Evolutionary conservation across 2,113 vertebrate genomes (phyloP).

Genomic region (Serinus canaria): DNA sequence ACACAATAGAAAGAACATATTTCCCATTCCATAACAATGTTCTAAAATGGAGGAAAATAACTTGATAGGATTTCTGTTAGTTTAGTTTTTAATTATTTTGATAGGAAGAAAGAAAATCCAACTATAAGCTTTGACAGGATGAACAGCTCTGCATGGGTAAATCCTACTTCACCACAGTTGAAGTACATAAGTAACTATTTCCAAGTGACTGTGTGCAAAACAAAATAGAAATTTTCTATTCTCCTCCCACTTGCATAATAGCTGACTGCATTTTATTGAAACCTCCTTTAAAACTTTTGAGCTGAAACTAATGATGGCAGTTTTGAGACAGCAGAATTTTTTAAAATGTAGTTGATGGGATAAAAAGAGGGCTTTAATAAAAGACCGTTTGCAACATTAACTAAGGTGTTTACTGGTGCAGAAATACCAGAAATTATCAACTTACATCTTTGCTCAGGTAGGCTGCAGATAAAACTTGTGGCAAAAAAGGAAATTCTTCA

Average conservation of each 20-base stretch:
- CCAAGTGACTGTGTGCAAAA: not conserved
- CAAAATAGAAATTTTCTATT: not conserved
- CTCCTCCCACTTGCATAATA: not conserved
- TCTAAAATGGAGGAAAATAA: not conserved
- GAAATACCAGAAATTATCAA: slow-evolving; percentile 48
- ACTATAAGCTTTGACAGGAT: not conserved
- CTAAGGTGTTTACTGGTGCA: not conserved
- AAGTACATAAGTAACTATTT: not conserved
- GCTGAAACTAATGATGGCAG: slow-evolving; percentile 13
- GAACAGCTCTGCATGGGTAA: not conserved
- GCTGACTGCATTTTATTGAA: slow-evolving; percentile 19
- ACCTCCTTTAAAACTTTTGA: slow-evolving; percentile 8
- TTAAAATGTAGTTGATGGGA: not conserved
- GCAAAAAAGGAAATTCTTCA: not conserved
- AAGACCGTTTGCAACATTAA: slow-evolving; percentile 38
- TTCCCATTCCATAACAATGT: not conserved
- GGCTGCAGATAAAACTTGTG: not conserved
- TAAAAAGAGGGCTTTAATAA: not conserved
- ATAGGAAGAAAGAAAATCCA: not conserved
- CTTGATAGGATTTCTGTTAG: not conserved
- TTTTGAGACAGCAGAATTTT: slow-evolving; percentile 12
- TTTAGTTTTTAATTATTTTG: not conserved
- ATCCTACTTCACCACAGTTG: not conserved
- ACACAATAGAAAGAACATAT: not conserved
- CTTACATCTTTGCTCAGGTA: slow-evolving; percentile 23